Base-by-base conservation (phyloP, 2,797 vertebrate genomes). In the Thaleichthys pacificus region DNA sequence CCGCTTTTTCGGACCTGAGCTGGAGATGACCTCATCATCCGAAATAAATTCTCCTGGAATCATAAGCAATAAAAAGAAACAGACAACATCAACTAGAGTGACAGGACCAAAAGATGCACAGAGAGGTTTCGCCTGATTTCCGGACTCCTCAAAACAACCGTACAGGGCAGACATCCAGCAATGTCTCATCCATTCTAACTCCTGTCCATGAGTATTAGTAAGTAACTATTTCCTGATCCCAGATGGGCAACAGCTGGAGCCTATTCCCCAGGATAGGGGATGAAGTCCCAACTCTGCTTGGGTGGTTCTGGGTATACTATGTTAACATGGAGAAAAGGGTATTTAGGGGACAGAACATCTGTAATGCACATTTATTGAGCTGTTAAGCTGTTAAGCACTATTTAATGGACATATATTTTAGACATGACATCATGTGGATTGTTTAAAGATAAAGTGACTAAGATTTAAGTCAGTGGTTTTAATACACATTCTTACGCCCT, bases 171-270 rank as follows among this genome's bases (percentile, higher is more conserved):
- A 38, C 35, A 8, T 11, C 38, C 38, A 42, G 38, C 8, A 42
- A 6, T 19, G 4, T 54, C 19, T n/a, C 14, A 54, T 54, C 51
- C 51, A 54, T 19, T 54, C 49, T 54, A 38, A 42, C 8, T 12
- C 61, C 61, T 62, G 6, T n/a, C 12, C 22, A 62, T 62, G 61
- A 28, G 6, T 7, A 62, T 28, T 32, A 17, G 12, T 62, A 62
- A 62, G 61, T 62, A 62, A 62, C 61, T 28, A 32, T 62, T 62
- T 15, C 15, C 22, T 28, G 61, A 62, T 62, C 17, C 30, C 61
- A 62, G 61, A 62, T 62, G 61, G 61, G 22, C 24, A 12, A 62
- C 61, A 62, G 61, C 24, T 62, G 61, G 11, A 62, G 28, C 22
- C 24, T 62, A 32, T 32, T 62, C 61, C 61, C 15, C 61, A 62